Percentiles rank a stretch among this genome's conserved stretches.
Evolutionary conservation across 2,113 vertebrate genomes (phyloP).

Genomic region (Ctenomys sociabilis): DNA sequence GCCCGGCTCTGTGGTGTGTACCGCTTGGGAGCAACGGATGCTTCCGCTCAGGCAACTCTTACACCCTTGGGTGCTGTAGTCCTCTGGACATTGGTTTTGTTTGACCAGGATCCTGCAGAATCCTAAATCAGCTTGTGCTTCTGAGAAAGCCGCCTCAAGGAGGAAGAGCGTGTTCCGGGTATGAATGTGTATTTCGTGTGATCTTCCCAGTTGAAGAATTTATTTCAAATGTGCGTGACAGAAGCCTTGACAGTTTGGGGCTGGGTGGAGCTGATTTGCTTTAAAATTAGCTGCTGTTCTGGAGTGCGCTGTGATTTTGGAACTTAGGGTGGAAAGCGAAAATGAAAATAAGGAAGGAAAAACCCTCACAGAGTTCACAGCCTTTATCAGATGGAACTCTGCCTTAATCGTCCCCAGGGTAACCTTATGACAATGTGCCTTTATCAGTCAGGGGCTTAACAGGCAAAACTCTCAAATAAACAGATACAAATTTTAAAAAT

Average conservation of each 20-base stretch:
- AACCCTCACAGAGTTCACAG: background rate
- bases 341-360: constrained; percentile 29
- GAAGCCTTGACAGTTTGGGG: constrained; percentile 8
- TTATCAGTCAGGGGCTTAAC: background rate
- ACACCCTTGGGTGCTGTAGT: background rate
- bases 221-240: background rate
- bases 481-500: background rate
- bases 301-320: constrained; percentile 46
- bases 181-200: constrained; percentile 4
- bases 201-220: constrained; percentile 19
- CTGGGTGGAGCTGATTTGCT: background rate
- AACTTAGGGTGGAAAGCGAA: background rate
- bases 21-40: background rate
- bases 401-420: background rate
- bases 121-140: background rate
- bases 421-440: background rate
- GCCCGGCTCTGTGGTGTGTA: background rate
- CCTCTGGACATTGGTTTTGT: constrained; percentile 24
- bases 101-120: background rate
- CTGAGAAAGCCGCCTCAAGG: background rate
- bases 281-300: constrained; percentile 32
- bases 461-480: constrained; percentile 4
- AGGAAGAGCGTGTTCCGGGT: background rate
- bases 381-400: background rate
- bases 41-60: background rate